Base-by-base conservation (phyloP, 2,888 invertebrate species). In the Epirrhoe tristata region DNA sequence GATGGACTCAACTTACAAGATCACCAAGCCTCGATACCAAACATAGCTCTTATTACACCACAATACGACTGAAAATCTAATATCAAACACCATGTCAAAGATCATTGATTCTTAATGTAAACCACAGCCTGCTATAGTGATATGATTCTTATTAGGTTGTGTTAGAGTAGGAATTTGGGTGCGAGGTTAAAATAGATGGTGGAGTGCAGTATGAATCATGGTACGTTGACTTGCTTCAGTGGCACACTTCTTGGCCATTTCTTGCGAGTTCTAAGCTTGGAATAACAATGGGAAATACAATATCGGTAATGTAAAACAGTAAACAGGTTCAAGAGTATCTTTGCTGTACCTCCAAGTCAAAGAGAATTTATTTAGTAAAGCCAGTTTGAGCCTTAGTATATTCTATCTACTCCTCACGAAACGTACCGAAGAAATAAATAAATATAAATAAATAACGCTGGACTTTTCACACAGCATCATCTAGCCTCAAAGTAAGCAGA, bases 161-260 rank as follows among this genome's bases (percentile, higher is more conserved):
- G 5, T 48, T 68, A 71, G 43, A 70, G 66, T 16, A 63, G 56
- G 54, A 57, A 54, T 63, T 69, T 7, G 72, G 46, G 58, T 65
- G 63, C 24, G 58, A 61, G 46, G 66, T 64, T 59, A 50, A 66
- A 66, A 70, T 70, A 73, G 67, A 63, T 53, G 32, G 59, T 17
- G 14, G 62, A 48, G 67, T 57, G 60, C 57, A 60, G 70, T 64
- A 71, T 76, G 76, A 77, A 65, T 77, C 76, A 77, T 46, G 63
- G 75, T 72, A 67, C 76, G 66, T 75, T 75, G 76, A 75, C 75
- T 75, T 63, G 68, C 51, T 74, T 71, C 74, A 70, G 72, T 75
- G 76, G 76, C 76, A 75, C 77, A 75, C 67, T 74, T 77, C 65
- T 56, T 67, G 62, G 63, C 59, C 67, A 65, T 67, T 70, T 71